phyloP scores from a whole-genome alignment of 2,888 invertebrate species.

The Stegophylla sp. region DNA sequence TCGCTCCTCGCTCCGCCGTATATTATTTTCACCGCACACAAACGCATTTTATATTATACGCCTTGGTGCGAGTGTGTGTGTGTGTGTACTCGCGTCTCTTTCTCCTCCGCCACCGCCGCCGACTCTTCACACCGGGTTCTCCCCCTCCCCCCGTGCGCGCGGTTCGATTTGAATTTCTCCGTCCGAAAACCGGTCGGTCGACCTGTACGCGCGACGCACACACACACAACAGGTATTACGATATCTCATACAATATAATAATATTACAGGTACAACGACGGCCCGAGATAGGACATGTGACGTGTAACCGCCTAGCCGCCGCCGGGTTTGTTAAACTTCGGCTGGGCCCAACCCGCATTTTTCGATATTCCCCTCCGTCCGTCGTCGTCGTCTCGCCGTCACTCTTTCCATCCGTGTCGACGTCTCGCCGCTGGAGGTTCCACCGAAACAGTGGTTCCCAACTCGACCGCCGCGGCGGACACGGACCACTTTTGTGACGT shows the following conservation, averaged over 20 bases:
- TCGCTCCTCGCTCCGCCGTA: background rate
- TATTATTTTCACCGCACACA: background rate
- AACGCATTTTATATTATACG: background rate
- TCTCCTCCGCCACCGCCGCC: background rate
- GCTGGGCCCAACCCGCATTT: slow-evolving; percentile 54
- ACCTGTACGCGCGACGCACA: background rate
- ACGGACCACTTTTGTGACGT: too few species aligned
- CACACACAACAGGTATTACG: background rate
- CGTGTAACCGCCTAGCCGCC: background rate
- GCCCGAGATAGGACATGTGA: too few species aligned
- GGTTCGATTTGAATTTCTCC: slow-evolving; percentile 50
- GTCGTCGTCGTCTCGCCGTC: background rate
- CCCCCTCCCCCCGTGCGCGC: background rate
- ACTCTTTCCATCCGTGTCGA: background rate
- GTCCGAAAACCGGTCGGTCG: slow-evolving; percentile 44
- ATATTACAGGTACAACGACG: too few species aligned
- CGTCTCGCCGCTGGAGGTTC: background rate
- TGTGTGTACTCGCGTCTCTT: background rate
- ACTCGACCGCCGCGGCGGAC: background rate
- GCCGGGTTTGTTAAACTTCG: slow-evolving; percentile 53
- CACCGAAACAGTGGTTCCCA: background rate
- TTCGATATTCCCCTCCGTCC: slow-evolving; percentile 26
- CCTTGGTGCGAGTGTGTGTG: background rate
- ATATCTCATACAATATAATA: background rate
- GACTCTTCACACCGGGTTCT: background rate